Percentiles rank a stretch among this genome's conserved stretches.
Evolutionary conservation across 1,140 invertebrate genomes (phyloP).

Genomic region (Pararge aegeria): DNA sequence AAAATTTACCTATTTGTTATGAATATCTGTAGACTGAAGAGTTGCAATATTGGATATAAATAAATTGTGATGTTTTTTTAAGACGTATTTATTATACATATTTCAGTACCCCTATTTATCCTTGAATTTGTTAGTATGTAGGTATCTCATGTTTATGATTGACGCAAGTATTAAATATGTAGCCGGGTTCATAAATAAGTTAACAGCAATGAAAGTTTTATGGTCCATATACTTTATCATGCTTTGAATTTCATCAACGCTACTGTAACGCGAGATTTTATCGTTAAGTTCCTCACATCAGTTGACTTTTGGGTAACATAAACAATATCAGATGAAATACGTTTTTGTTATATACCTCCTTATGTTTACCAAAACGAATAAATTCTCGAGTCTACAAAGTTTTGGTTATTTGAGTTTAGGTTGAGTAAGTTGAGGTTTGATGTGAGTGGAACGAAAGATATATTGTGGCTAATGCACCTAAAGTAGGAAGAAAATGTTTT

Average conservation of each 20-base stretch:
- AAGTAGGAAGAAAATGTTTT: too few relatives aligned
- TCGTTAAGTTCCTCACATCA: conserved; percentile 32
- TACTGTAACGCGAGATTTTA: conserved; percentile 53
- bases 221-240: conserved; percentile 71
- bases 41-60: neutral
- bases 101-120: conserved; percentile 1
- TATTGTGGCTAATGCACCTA: too few relatives aligned
- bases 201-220: conserved; percentile 74
- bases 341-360: neutral
- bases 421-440: too few relatives aligned
- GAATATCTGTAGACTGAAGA: too few relatives aligned
- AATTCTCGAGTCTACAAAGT: too few relatives aligned
- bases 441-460: too few relatives aligned
- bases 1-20: too few relatives aligned
- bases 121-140: conserved; percentile 18
- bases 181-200: conserved; percentile 71
- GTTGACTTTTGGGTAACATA: conserved; percentile 18
- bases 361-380: too few relatives aligned
- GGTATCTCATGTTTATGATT: conserved; percentile 37
- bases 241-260: conserved; percentile 70
- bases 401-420: too few relatives aligned
- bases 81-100: neutral
- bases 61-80: neutral
- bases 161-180: conserved; percentile 64
- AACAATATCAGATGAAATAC: neutral